phyloP scores from a whole-genome alignment of 2,888 invertebrate species.

The Vesta saturnalis region DNA sequence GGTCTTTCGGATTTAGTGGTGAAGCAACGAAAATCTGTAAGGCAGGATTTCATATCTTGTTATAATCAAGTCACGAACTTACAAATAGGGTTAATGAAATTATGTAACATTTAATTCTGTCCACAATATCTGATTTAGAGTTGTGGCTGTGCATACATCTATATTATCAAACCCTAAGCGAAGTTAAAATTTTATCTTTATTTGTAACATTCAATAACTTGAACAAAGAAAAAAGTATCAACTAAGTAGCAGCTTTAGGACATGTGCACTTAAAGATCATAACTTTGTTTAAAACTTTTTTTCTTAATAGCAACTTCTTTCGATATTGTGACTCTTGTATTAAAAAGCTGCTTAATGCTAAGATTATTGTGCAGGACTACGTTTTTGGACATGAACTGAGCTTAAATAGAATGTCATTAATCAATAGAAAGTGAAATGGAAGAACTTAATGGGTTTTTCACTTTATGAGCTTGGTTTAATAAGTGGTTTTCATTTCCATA shows the following conservation, averaged over 20 bases:
- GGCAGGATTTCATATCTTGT: background rate
- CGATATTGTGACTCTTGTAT: background rate
- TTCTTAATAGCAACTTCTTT: too few species aligned
- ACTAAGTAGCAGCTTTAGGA: too few species aligned
- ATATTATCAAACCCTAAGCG: too few species aligned
- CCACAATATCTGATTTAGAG: background rate
- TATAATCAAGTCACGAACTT: background rate
- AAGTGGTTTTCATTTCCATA: too few species aligned
- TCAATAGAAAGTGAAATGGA: background rate
- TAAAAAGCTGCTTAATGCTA: too few species aligned
- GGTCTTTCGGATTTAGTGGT: too few species aligned
- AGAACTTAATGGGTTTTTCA: background rate
- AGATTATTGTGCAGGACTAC: background rate
- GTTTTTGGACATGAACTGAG: background rate
- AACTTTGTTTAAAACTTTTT: too few species aligned
- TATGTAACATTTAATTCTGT: background rate
- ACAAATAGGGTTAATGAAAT: background rate
- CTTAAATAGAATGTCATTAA: background rate
- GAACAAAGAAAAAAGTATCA: too few species aligned
- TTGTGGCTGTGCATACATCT: too few species aligned
- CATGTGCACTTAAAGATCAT: too few species aligned
- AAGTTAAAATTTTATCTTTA: too few species aligned
- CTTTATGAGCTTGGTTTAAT: background rate
- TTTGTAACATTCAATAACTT: too few species aligned
- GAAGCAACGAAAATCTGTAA: conserved; percentile 1